Evolutionary conservation across 2,888 invertebrate genomes (phyloP).

Genomic region (Zygothrica quintamaculata): DNA sequence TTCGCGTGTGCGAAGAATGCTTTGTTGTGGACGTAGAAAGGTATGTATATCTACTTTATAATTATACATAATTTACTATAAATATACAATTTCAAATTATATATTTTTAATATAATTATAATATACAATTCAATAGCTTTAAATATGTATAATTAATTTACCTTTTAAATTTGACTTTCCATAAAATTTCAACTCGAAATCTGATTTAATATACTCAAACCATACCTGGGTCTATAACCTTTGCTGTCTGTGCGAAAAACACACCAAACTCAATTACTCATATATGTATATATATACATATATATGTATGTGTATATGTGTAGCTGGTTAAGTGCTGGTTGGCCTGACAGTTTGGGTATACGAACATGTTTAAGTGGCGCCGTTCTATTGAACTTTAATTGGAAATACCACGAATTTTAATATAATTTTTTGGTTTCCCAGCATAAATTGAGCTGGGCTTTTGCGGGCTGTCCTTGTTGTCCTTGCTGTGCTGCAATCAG

Average conservation of each 20-base stretch:
- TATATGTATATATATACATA: neutral
- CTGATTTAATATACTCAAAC: constrained; percentile 64
- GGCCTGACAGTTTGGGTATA: neutral
- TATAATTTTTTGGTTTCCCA: constrained; percentile 55
- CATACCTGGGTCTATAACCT: neutral
- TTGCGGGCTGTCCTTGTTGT: constrained; percentile 17
- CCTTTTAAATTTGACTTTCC: constrained; percentile 56
- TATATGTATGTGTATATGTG: constrained; percentile 18
- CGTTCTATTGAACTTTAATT: constrained; percentile 57
- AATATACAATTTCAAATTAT: too few species aligned
- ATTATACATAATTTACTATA: too few species aligned
- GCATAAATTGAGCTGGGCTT: constrained; percentile 38
- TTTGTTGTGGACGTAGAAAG: constrained; percentile 98
- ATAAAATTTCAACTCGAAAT: constrained; percentile 72
- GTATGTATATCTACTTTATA: constrained; percentile 84
- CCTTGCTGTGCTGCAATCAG: constrained; percentile 39
- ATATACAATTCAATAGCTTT: constrained; percentile 1
- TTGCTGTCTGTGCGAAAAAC: constrained; percentile 15
- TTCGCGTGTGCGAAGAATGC: constrained; percentile 94
- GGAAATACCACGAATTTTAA: constrained; percentile 57
- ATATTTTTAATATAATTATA: too few species aligned
- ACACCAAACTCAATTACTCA: constrained; percentile 45
- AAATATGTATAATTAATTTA: constrained; percentile 49
- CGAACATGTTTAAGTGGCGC: constrained; percentile 23
- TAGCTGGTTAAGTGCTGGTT: constrained; percentile 17